Conservation (phyloP, 2,113 vertebrate species). For the Pantherophis guttatus region DNA sequence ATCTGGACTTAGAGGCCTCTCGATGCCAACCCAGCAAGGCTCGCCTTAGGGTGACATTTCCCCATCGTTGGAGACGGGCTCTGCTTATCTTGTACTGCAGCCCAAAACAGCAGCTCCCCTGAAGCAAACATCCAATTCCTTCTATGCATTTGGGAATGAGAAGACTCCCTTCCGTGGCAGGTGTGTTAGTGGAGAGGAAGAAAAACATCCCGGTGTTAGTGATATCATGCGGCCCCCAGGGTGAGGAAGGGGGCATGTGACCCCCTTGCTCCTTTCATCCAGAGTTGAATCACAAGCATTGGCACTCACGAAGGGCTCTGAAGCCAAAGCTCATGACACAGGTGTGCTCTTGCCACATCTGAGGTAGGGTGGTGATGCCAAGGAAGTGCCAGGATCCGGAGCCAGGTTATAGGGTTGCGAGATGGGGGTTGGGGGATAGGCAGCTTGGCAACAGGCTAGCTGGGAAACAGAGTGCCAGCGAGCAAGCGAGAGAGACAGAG, state of each 20-base stretch:
- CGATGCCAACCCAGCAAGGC: not conserved
- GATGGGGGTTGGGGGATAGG: conserved; percentile 36
- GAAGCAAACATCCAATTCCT: not conserved
- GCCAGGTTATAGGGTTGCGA: conserved; percentile 8
- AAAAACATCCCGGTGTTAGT: not conserved
- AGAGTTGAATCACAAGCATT: not conserved
- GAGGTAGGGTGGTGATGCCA: conserved; percentile 35
- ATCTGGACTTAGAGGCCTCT: not conserved
- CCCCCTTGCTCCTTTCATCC: not conserved
- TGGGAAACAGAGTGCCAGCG: conserved; percentile 9
- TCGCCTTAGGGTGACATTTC: not conserved
- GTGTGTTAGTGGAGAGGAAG: not conserved
- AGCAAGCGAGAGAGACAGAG: not conserved
- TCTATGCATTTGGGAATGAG: not conserved
- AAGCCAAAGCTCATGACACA: conserved; percentile 15
- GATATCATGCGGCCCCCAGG: not conserved
- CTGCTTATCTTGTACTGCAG: not conserved
- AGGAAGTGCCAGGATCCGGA: conserved; percentile 11
- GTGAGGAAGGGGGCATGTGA: not conserved
- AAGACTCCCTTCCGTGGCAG: not conserved
- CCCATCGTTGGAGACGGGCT: not conserved
- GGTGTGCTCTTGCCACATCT: conserved; percentile 53
- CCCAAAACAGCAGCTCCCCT: not conserved
- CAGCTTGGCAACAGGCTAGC: conserved; percentile 45
- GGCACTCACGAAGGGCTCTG: not conserved